Evolutionary conservation across 2,888 invertebrate genomes (phyloP).

Genomic region (Nasonovia ribisnigri): DNA sequence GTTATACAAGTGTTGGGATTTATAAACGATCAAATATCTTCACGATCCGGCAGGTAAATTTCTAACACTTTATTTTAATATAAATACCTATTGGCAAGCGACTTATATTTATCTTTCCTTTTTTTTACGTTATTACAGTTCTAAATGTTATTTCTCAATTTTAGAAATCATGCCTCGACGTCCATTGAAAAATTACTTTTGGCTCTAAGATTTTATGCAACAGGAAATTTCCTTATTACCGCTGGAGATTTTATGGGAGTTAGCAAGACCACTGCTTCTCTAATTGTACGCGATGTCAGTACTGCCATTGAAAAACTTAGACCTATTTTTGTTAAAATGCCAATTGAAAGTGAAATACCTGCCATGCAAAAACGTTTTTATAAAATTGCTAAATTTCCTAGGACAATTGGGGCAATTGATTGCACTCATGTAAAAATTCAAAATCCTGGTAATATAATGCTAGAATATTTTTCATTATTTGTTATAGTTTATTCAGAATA

Average conservation of each 20-base stretch:
- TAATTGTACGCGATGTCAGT: constrained; percentile 47
- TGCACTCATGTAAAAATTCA: background rate
- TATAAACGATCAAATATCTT: constrained; percentile 33
- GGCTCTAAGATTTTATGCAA: constrained; percentile 59
- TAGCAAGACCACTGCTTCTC: constrained; percentile 42
- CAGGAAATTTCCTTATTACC: constrained; percentile 42
- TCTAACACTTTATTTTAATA: background rate
- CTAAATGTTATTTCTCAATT: background rate
- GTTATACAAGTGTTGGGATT: background rate
- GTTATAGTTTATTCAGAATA: constrained; percentile 3
- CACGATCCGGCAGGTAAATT: constrained; percentile 13
- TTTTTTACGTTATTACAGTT: background rate
- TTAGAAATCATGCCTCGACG: background rate
- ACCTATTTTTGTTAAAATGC: constrained; percentile 1
- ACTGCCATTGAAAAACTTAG: constrained; percentile 21
- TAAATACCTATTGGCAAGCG: too few relatives aligned
- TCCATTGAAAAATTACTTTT: constrained; percentile 38
- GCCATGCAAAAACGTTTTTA: constrained; percentile 66
- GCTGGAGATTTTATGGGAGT: constrained; percentile 52
- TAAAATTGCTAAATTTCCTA: constrained; percentile 61
- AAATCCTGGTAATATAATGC: constrained; percentile 14
- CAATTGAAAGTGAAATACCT: constrained; percentile 57
- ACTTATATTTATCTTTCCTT: background rate
- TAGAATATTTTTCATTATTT: background rate
- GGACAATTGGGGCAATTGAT: constrained; percentile 18